Base-by-base conservation (phyloP, 1,140 invertebrate genomes). In the Conopomorpha cramerella region DNA sequence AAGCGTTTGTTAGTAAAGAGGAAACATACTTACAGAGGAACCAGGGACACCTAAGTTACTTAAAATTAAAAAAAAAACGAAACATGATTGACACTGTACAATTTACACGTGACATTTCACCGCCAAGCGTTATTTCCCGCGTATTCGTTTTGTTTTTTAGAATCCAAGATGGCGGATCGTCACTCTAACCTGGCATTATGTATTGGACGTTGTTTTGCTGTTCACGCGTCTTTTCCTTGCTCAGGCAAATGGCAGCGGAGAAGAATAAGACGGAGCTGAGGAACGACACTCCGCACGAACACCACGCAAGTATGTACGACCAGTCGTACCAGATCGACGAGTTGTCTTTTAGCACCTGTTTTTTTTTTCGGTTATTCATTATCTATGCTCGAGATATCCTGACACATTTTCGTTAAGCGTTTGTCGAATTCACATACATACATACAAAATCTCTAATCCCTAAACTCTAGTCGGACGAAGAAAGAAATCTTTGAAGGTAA, bases 241-340 rank as follows among this genome's bases (percentile, higher is more conserved):
- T 82, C 33, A 93, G 79, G 65, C 89, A 92, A 61, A 86, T 85
- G 38, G 89, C 87, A 12, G 88, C 87, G 47, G 86, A 86, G 70
- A 91, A 84, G 80, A 92, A 91, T 44, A 92, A 68, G 39, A 90
- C 81, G 46, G 89, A 87, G 27, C 88, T 86, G 30, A 83, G 82
- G 49, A 92, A 82, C 51, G 84, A 86, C 41, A 86, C 86, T 23
- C 83, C 87, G 27, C 92, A 87, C 34, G 89, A 86, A 47, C 90
- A 74, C 91, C 91, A 92, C 39, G 87, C 87, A 34, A 92, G 77
- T 49, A 91, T 86, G 80, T 91, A 92, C 41, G 90, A 92, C 90
- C 90, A 92, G 51, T 91, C 90, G 78, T 88, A 88, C 76, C 80
- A 82, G 38, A 86, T 82, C 37, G 80, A 80, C 18, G 85, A 77